These are phyloP conservation scores for Hypomesus transpacificus DNA, from an alignment of 2,113 vertebrate species.

Conservation along the genomic window DNA sequence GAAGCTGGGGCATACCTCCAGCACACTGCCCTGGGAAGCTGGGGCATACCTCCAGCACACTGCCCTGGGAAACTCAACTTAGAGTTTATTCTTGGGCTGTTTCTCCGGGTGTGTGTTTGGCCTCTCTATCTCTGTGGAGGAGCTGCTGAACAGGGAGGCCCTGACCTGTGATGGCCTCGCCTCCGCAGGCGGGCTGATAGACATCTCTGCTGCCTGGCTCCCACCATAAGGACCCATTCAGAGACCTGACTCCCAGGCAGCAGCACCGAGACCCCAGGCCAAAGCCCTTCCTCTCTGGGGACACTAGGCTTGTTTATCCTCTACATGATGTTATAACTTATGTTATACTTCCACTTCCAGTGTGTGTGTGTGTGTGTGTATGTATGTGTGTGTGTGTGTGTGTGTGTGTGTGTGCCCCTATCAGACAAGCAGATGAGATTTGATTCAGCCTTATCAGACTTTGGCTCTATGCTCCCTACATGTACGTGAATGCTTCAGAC, in stretches of 20 bases:
- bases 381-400: not conserved
- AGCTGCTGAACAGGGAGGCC: conserved; percentile 27
- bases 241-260: conserved; percentile 17
- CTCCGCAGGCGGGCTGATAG: conserved; percentile 44
- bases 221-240: conserved; percentile 44
- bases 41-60: too few species aligned
- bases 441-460: not conserved
- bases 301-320: conserved; percentile 32
- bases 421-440: conserved; percentile 31
- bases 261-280: conserved; percentile 13
- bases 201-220: conserved; percentile 48
- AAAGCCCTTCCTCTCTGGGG: conserved; percentile 4
- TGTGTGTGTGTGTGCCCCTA: conserved; percentile 16
- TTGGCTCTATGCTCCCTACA: not conserved
- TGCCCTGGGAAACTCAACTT: conserved; percentile 1
- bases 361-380: not conserved
- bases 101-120: conserved; percentile 13
- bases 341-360: conserved; percentile 11
- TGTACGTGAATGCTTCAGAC: conserved; percentile 27
- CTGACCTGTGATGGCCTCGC: conserved; percentile 41
- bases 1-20: too few species aligned
- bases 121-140: conserved; percentile 19
- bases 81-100: conserved; percentile 32
- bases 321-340: conserved; percentile 17
- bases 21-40: too few species aligned